Conservation (phyloP, 2,113 vertebrate species). For the Albula goreensis region DNA sequence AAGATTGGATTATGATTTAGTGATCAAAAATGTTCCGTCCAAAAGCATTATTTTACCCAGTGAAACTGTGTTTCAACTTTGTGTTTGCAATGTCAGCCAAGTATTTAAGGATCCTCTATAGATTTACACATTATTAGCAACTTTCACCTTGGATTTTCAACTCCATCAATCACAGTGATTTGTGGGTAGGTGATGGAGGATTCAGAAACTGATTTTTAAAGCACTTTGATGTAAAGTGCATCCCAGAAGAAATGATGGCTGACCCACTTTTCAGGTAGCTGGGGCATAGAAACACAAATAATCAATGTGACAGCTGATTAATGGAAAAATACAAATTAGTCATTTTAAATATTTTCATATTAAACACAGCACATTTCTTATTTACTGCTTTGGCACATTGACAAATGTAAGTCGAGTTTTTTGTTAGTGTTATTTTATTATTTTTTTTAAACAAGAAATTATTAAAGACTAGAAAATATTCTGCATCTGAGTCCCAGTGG, state of each 20-base stretch:
- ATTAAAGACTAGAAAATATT: neutral
- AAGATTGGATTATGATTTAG: too few species aligned
- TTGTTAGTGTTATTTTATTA: neutral
- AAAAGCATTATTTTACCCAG: neutral
- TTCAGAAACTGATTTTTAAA: slow-evolving; percentile 8
- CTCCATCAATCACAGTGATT: slow-evolving; percentile 30
- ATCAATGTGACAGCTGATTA: slow-evolving; percentile 30
- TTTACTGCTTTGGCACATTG: neutral
- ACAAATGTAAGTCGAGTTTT: neutral
- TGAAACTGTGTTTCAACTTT: neutral
- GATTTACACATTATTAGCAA: slow-evolving; percentile 27
- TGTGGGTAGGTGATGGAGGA: slow-evolving; percentile 22
- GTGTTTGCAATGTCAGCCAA: neutral
- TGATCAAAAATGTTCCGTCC: neutral
- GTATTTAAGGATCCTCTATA: slow-evolving; percentile 3
- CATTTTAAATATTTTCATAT: slow-evolving; percentile 13
- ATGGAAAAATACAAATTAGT: slow-evolving; percentile 27
- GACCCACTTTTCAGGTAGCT: slow-evolving; percentile 33
- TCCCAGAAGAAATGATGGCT: slow-evolving; percentile 8
- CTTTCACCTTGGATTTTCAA: slow-evolving; percentile 33
- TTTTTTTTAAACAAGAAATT: neutral
- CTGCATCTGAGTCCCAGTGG: too few species aligned
- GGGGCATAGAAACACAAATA: slow-evolving; percentile 23
- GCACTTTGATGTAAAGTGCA: neutral
- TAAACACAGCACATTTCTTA: slow-evolving; percentile 14